Conservation (phyloP, 2,888 invertebrate genomes). For the Epicampocera succincta region DNA sequence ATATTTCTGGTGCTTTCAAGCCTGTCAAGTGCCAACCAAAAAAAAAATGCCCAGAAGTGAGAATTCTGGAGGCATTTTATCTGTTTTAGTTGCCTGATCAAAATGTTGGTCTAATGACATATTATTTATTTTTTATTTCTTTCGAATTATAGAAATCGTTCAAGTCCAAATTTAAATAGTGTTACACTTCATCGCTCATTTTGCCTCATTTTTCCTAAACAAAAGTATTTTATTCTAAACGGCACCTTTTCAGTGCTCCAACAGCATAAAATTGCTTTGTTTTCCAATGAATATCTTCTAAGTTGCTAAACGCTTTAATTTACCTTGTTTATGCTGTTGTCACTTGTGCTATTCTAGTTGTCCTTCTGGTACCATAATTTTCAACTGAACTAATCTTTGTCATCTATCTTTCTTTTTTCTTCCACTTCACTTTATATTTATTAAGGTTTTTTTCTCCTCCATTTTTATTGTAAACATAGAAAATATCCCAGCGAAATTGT, state of each 20-base stretch:
- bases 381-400: slow-evolving; percentile 56
- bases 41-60: no score
- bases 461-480: not conserved
- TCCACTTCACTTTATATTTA: slow-evolving; percentile 56
- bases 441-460: slow-evolving; percentile 18
- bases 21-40: no score
- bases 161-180: no score
- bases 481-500: slow-evolving; percentile 11
- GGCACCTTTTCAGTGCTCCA: not conserved
- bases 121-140: no score
- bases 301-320: slow-evolving; percentile 6
- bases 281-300: not conserved
- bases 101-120: no score
- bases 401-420: slow-evolving; percentile 22
- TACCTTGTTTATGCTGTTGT: slow-evolving; percentile 33
- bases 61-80: no score
- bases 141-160: no score
- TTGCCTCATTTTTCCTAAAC: not conserved
- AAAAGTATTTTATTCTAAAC: not conserved
- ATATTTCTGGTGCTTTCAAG: no score
- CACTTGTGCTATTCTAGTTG: slow-evolving; percentile 28
- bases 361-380: slow-evolving; percentile 64
- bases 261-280: no score
- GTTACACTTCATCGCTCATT: not conserved
- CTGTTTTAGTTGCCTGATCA: no score